Percentiles rank a stretch among this genome's conserved stretches.
Conservation (phyloP, 2,113 vertebrate genomes). For the Nannobrachium achirus region DNA sequence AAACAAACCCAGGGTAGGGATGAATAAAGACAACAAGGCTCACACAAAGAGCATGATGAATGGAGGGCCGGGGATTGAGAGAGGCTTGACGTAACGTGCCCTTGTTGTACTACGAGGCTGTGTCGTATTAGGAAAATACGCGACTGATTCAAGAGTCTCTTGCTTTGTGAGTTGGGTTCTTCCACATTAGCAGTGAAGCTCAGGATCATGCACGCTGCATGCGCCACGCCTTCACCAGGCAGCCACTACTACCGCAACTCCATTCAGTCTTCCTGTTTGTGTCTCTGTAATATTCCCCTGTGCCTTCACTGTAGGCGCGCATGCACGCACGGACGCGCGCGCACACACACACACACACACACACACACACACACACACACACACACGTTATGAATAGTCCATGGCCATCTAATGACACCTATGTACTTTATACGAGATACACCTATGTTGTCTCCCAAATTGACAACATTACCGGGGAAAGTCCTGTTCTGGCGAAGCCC, state of each 20-base stretch:
- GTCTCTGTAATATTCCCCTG: background rate
- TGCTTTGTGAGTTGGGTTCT: background rate
- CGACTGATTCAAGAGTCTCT: background rate
- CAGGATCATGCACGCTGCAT: too few species aligned
- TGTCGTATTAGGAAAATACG: background rate
- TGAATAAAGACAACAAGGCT: constrained; percentile 17
- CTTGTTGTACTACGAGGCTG: background rate
- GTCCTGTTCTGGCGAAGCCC: too few species aligned
- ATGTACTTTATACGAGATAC: too few species aligned
- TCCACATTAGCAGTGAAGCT: background rate
- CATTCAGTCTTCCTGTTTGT: constrained; percentile 3
- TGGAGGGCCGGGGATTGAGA: constrained; percentile 4
- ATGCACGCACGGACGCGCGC: background rate
- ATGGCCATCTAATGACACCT: too few species aligned
- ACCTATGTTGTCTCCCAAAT: too few species aligned
- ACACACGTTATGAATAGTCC: too few species aligned
- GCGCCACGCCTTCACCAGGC: too few species aligned
- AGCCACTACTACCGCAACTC: background rate
- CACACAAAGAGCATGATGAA: constrained; percentile 16
- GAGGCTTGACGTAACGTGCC: background rate
- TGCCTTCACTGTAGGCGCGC: background rate
- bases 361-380: too few species aligned
- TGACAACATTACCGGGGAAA: too few species aligned
- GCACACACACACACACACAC: constrained; percentile 6
- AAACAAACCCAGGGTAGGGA: constrained; percentile 21